A percentile compares a stretch with the other conserved stretches of the same genome.
These are phyloP conservation scores for Magallana nippona DNA, from an alignment of 2,888 invertebrate species.

Conservation along the genomic window DNA sequence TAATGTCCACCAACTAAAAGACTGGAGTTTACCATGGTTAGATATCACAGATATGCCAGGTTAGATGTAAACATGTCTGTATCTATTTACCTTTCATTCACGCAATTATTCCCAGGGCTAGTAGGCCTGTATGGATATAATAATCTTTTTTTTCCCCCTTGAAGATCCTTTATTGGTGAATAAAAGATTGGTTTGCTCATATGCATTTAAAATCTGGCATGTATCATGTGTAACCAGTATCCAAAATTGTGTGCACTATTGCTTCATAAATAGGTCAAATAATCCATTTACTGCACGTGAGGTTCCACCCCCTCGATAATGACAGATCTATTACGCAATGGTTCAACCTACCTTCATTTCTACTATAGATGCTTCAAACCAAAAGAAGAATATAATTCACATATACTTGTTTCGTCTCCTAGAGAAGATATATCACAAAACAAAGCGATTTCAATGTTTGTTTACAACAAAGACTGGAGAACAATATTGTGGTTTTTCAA, in stretches of 20 bases:
- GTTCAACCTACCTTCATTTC: conserved; percentile 9
- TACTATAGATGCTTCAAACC: neutral
- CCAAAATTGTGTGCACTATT: neutral
- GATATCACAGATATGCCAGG: too few species aligned
- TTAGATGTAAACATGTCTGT: too few species aligned
- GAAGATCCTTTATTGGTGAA: too few species aligned
- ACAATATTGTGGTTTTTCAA: conserved; percentile 18
- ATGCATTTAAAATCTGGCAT: too few species aligned
- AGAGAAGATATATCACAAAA: neutral
- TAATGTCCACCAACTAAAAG: too few species aligned
- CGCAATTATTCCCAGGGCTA: too few species aligned
- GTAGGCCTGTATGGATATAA: too few species aligned
- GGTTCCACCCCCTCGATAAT: conserved; percentile 2
- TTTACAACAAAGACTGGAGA: conserved; percentile 8
- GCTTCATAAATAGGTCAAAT: conserved; percentile 7
- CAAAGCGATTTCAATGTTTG: neutral
- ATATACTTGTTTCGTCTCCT: neutral
- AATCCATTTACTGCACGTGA: conserved; percentile 12
- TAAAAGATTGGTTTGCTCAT: too few species aligned
- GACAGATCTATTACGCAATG: neutral
- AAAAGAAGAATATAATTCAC: neutral
- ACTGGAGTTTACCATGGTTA: too few species aligned
- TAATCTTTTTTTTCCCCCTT: too few species aligned
- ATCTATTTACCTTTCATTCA: too few species aligned
- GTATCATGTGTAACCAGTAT: neutral